Evolutionary conservation across 2,113 vertebrate species (phyloP), one percentile per base, ranked within the genome.

Genomic region (Pseudopipra pipra): DNA sequence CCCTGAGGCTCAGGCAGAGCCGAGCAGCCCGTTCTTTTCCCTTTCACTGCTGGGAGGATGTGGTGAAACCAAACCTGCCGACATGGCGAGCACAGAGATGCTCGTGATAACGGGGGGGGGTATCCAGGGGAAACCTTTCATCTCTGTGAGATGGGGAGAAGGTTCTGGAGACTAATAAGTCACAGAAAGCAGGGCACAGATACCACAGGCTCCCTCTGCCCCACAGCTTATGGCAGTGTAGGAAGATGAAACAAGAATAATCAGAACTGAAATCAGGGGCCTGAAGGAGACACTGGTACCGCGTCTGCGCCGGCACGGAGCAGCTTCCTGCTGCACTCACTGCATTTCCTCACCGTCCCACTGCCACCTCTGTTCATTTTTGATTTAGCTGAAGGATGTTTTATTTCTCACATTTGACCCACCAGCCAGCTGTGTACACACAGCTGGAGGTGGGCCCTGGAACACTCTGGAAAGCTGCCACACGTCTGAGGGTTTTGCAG

Each of bases 31-130:
- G 0, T 2, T 49, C 87, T 85, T 79, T 82, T 90, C 88, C 90
- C 96, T 97, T 97, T 97, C 96, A 92, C 95, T 84, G 54, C 93
- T 66, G 85, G 68, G 41, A 97, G 96, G 96, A 97, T 97, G 96
- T 96, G 96, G 96, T 96, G 88, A 94, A 75, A 77, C 85, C 93
- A 74, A 88, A n/a, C 33, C 80, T 54, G 62, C 73, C 35, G 43
- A 79, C 46, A 63, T 76, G 82, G 87, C 90, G 86, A 79, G 74
- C 25, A 4, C 12, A 0, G 7, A 95, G 95, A 94, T 68, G 20
- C 13, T 39, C 8, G 0, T 0, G 87, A 90, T 91, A 97, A 59
- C n/a, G 8, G 51, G 85, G 56, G 41, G 41, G 59, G 75, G 87
- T 87, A 83, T 87, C 92, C 89, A 91, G 39, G 73, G 96, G 93